Base-by-base conservation (phyloP, 2,888 invertebrate genomes). In the Cremastinae sp. region DNA sequence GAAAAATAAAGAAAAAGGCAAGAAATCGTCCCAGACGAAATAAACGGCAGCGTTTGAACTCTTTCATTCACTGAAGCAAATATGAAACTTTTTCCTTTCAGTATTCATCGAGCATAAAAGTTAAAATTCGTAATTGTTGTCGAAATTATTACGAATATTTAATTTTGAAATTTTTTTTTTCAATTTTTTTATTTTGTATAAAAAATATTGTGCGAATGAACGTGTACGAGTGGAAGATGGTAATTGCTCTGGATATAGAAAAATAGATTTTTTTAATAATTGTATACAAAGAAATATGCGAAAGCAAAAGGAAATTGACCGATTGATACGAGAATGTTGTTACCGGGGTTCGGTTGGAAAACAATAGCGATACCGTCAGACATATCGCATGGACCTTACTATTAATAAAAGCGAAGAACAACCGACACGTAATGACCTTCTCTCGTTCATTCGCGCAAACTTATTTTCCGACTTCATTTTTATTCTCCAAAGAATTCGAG, bases 381-480 rank as follows among this genome's bases (percentile, higher is more conserved):
- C 80, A 80, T 85, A 81, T 84, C 83, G 81, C 53, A 51, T 81
- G 83, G 83, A 83, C 80, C 81, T 81, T 82, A 83, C 87, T 87
- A 86, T 87, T 86, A 86, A 87, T 87, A 86, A 28, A 28, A 84
- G 81, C 78, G 81, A 83, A 83, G 82, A 83, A 80, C 83, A 84
- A 83, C 87, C 86, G 86, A 86, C 84, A 85, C 81, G 82, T 77
- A 81, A 81, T 81, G 83, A 82, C 80, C 81, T 28, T 28, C 28
- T 83, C 78, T 78, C 74, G 68, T 56, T 51, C 56, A 45, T 49
- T 56, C 39, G 51, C 64, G 39, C 49, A 49, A 20, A 28, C 28
- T 28, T 28, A 35, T 39, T 49, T 35, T 28, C 41, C 47, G 49
- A 16, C n/a, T 51, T 28, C 28, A 3, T 5, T 28, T 5, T 28